Percentiles rank a stretch among this genome's conserved stretches.
Evolutionary conservation across 2,113 vertebrate species (phyloP).

Genomic region (Gasterosteus aculeatus): DNA sequence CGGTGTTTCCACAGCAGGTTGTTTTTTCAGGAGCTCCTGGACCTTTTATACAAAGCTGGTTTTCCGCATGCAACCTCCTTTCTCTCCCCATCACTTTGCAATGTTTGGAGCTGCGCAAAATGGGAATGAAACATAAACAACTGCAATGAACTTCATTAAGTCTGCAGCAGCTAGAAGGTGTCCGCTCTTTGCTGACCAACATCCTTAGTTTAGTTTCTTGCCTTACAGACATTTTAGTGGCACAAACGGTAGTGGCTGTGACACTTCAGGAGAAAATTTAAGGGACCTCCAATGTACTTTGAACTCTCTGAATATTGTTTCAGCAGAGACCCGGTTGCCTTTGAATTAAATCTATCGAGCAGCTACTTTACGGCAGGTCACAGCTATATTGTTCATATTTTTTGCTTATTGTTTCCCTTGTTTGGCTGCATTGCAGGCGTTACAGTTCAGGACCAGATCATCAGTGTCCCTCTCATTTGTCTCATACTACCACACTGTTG

Average conservation of each 20-base stretch:
- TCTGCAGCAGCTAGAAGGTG: neutral
- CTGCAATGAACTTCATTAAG: neutral
- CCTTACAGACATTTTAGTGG: neutral
- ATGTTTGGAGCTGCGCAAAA: neutral
- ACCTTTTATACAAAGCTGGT: neutral
- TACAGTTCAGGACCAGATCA: too few species aligned
- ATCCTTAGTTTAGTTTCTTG: neutral
- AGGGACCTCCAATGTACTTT: neutral
- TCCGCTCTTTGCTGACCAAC: neutral
- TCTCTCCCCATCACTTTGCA: neutral
- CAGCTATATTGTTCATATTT: neutral
- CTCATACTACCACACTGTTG: too few species aligned
- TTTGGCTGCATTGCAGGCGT: too few species aligned
- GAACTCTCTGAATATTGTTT: neutral
- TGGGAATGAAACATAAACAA: neutral
- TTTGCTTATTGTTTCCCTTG: too few species aligned
- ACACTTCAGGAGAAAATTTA: neutral
- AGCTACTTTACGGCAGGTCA: neutral
- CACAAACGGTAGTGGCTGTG: neutral
- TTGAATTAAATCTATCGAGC: neutral
- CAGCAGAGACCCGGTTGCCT: neutral
- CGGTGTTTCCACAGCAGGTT: neutral
- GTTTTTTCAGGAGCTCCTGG: neutral
- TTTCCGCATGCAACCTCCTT: neutral
- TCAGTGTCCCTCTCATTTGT: too few species aligned